A percentile compares a stretch with the other conserved stretches of the same genome.
Evolutionary conservation across 2,113 vertebrate species (phyloP).

Genomic region (Tupaia chinensis): DNA sequence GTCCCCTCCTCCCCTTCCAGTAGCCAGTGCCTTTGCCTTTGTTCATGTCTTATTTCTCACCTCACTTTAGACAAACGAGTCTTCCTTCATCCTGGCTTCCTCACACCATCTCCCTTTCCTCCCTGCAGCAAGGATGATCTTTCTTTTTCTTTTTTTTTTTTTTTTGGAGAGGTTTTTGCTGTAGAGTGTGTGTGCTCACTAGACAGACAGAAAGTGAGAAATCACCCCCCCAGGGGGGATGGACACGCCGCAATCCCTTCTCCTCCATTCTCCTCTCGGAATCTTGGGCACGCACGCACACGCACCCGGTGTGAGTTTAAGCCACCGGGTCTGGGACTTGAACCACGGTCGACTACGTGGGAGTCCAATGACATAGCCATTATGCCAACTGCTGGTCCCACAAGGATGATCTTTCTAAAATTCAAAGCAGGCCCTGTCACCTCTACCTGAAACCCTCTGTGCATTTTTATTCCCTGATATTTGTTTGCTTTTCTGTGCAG

Average conservation of each 20-base stretch:
- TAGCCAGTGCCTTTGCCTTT: neutral
- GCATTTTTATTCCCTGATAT: neutral
- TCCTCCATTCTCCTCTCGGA: too few relatives aligned
- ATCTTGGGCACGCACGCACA: too few relatives aligned
- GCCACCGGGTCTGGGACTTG: too few relatives aligned
- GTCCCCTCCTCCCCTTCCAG: neutral
- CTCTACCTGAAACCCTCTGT: neutral
- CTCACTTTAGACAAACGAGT: neutral
- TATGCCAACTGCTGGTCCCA: neutral
- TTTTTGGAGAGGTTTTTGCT: too few relatives aligned
- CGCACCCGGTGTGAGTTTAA: too few relatives aligned
- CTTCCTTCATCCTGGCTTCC: neutral
- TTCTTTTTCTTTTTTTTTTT: neutral
- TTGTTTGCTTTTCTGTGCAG: neutral
- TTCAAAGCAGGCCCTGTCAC: neutral
- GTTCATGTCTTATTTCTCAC: neutral
- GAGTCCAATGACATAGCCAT: too few relatives aligned
- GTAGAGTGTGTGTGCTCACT: too few relatives aligned
- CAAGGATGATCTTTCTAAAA: constrained; percentile 1
- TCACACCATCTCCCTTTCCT: neutral
- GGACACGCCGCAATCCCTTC: too few relatives aligned
- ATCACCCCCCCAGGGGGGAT: too few relatives aligned
- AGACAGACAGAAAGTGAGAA: too few relatives aligned
- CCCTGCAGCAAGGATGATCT: neutral
- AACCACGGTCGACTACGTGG: too few relatives aligned